phyloP scores from a whole-genome alignment of 2,888 invertebrate species.

The Ctena decussata region DNA sequence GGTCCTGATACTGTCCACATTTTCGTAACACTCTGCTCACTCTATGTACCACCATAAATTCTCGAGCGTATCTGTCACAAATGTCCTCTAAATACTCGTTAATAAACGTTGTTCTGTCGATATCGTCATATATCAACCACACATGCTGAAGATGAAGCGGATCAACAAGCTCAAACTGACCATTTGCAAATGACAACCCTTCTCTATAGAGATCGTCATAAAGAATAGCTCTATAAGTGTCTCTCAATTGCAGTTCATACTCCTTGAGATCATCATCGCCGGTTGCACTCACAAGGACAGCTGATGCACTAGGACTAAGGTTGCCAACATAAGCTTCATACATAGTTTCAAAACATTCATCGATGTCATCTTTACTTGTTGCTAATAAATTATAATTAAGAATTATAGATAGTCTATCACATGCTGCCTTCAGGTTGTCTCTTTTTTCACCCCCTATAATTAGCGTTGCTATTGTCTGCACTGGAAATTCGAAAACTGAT shows the following conservation, averaged over 20 bases:
- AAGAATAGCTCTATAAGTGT: slow-evolving; percentile 76
- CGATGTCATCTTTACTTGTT: slow-evolving; percentile 77
- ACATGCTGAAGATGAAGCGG: slow-evolving; percentile 72
- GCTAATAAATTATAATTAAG: slow-evolving; percentile 80
- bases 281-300: slow-evolving; percentile 81
- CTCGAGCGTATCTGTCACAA: slow-evolving; percentile 76
- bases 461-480: slow-evolving; percentile 77
- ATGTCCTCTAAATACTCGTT: slow-evolving; percentile 79
- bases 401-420: slow-evolving; percentile 72
- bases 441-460: slow-evolving; percentile 74
- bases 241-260: slow-evolving; percentile 74
- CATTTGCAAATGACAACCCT: slow-evolving; percentile 74
- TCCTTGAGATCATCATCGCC: slow-evolving; percentile 72
- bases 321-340: slow-evolving; percentile 81
- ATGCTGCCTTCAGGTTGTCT: slow-evolving; percentile 57
- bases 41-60: slow-evolving; percentile 81
- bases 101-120: slow-evolving; percentile 72
- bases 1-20: slow-evolving; percentile 83
- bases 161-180: slow-evolving; percentile 72
- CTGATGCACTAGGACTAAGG: slow-evolving; percentile 75
- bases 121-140: slow-evolving; percentile 75
- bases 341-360: slow-evolving; percentile 81
- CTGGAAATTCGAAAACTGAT: slow-evolving; percentile 78
- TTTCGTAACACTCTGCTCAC: slow-evolving; percentile 79
- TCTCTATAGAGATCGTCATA: slow-evolving; percentile 78